Percentiles rank a stretch among this genome's conserved stretches.
phyloP scores from a whole-genome alignment of 2,888 invertebrate species.

The Lasioglossum oenotherae region DNA sequence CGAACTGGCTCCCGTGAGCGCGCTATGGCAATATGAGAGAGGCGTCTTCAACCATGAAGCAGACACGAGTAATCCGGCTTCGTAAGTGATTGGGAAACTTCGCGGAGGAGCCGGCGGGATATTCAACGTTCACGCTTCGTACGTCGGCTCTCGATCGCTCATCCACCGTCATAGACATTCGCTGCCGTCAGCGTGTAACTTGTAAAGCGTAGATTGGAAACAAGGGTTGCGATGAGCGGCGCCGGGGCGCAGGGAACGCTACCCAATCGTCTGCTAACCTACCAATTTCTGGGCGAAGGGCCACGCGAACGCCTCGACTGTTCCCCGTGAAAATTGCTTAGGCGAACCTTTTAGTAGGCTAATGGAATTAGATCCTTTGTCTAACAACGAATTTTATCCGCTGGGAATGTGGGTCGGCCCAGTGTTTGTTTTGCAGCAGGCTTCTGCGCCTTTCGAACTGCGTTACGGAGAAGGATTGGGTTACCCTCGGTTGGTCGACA shows the following conservation, averaged over 20 bases:
- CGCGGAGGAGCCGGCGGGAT: constrained; percentile 71
- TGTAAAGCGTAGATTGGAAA: constrained; percentile 57
- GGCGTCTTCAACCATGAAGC: constrained; percentile 64
- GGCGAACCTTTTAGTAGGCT: not conserved
- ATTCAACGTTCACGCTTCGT: constrained; percentile 74
- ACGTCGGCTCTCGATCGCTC: constrained; percentile 46
- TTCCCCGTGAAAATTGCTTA: constrained; percentile 15
- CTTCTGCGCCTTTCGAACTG: not conserved
- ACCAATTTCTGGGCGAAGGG: constrained; percentile 32
- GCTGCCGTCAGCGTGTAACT: constrained; percentile 55
- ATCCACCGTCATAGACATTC: constrained; percentile 52
- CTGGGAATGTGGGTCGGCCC: not conserved
- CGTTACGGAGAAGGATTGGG: too few species aligned
- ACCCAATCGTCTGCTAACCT: constrained; percentile 32
- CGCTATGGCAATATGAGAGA: constrained; percentile 44
- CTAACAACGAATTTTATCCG: not conserved
- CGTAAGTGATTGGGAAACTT: constrained; percentile 79
- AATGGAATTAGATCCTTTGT: not conserved
- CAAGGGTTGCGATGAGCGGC: constrained; percentile 36
- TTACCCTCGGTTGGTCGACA: too few species aligned
- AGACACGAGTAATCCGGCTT: constrained; percentile 75
- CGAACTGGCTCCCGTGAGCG: not conserved
- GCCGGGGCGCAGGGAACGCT: constrained; percentile 3
- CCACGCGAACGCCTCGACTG: not conserved
- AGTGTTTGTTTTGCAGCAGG: not conserved